phyloP scores from a whole-genome alignment of 1,140 invertebrate species.

The Euschistus heros region DNA sequence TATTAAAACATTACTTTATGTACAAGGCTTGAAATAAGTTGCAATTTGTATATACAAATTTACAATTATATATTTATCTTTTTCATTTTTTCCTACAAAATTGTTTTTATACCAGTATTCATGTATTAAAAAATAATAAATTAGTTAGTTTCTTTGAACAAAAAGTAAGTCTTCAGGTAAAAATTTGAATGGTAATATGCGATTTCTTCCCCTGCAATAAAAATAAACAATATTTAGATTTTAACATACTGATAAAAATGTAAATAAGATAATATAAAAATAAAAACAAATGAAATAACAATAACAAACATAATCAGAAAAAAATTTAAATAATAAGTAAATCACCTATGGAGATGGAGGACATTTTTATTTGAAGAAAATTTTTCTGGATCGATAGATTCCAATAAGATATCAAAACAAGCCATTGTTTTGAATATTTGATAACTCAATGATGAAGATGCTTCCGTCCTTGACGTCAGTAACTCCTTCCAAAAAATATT shows the following conservation, averaged over 20 bases:
- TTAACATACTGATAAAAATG: background rate
- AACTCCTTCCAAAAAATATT: conserved; percentile 41
- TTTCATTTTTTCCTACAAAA: too few species aligned
- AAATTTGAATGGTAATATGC: conserved; percentile 24
- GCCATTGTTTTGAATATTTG: conserved; percentile 69
- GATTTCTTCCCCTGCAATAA: conserved; percentile 24
- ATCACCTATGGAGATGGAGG: conserved; percentile 36
- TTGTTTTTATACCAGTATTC: too few species aligned
- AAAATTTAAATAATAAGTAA: background rate
- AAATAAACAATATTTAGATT: conserved; percentile 10
- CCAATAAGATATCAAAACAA: conserved; percentile 78
- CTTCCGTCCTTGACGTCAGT: conserved; percentile 27
- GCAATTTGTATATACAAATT: too few species aligned
- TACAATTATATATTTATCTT: too few species aligned
- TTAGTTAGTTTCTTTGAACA: background rate
- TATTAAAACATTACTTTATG: too few species aligned
- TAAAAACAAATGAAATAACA: background rate
- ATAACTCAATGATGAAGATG: conserved; percentile 48
- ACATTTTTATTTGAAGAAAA: conserved; percentile 64
- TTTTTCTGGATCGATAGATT: conserved; percentile 47
- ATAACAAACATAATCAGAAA: background rate
- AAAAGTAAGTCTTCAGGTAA: conserved; percentile 1
- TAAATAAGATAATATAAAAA: background rate
- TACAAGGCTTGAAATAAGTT: too few species aligned
- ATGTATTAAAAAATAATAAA: too few species aligned